Conservation (phyloP, 2,888 invertebrate genomes). For the Cyclophora punctaria region DNA sequence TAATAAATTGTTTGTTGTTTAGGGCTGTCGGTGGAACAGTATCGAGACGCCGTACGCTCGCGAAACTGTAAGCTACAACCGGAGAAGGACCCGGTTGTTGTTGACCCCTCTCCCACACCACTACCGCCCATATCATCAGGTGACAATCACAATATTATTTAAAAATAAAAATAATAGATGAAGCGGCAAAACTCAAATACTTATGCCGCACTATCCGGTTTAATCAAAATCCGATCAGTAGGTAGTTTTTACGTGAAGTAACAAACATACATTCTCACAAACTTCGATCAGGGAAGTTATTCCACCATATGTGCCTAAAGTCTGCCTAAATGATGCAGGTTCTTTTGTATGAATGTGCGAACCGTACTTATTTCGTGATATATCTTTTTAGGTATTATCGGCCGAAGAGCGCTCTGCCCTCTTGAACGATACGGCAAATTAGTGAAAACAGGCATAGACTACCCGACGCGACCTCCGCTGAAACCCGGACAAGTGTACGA, state of each 20-base stretch:
- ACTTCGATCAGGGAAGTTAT: too few species aligned
- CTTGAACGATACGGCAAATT: slow-evolving; percentile 56
- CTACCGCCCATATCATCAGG: slow-evolving; percentile 57
- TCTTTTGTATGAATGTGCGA: not conserved
- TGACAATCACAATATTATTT: slow-evolving; percentile 13
- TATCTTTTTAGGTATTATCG: slow-evolving; percentile 44
- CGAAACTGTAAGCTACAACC: slow-evolving; percentile 51
- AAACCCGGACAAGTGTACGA: slow-evolving; percentile 57
- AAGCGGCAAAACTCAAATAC: too few species aligned
- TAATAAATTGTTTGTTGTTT: not conserved
- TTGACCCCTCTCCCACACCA: slow-evolving; percentile 52
- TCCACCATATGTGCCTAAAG: too few species aligned
- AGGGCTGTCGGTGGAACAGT: slow-evolving; percentile 57
- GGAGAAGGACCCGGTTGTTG: slow-evolving; percentile 40
- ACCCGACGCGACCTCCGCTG: slow-evolving; percentile 50
- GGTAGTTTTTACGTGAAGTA: too few species aligned
- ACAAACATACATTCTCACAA: too few species aligned
- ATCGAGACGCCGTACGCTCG: slow-evolving; percentile 46
- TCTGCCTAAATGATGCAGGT: not conserved
- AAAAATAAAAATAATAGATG: too few species aligned
- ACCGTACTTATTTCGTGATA: not conserved
- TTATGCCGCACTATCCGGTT: too few species aligned
- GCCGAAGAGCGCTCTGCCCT: slow-evolving; percentile 50
- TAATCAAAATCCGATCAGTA: too few species aligned
- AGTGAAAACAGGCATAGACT: slow-evolving; percentile 50